Evolutionary conservation across 2,888 invertebrate genomes (phyloP).

Genomic region (Cecidostiba fungosa): DNA sequence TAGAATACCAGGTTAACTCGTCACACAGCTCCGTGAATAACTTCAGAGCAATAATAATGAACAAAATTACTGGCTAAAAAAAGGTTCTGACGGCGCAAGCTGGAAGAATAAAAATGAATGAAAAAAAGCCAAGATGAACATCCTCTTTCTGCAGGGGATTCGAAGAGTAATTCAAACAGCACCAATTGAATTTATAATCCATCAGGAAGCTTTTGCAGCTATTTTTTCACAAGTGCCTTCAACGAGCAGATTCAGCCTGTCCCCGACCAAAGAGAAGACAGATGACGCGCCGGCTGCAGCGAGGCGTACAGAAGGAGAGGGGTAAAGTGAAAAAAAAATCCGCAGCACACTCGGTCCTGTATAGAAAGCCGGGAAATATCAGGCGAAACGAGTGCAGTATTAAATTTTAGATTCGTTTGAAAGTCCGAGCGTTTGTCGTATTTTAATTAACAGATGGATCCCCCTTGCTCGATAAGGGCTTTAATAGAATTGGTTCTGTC

Average conservation of each 20-base stretch:
- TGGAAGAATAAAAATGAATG: slow-evolving; percentile 13
- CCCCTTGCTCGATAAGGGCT: slow-evolving; percentile 59
- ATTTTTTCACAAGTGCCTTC: slow-evolving; percentile 57
- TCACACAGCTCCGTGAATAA: background rate
- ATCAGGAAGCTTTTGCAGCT: slow-evolving; percentile 58
- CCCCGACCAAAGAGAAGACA: slow-evolving; percentile 37
- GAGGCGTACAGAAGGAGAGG: background rate
- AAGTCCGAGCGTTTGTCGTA: slow-evolving; percentile 56
- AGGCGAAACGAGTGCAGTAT: slow-evolving; percentile 36
- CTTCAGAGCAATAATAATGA: background rate
- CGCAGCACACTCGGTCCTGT: background rate
- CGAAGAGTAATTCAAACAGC: slow-evolving; percentile 53
- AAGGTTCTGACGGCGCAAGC: slow-evolving; percentile 9
- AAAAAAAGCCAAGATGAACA: slow-evolving; percentile 17
- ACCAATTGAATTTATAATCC: slow-evolving; percentile 62
- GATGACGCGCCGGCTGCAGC: background rate
- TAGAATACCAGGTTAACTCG: background rate
- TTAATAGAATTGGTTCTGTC: slow-evolving; percentile 58
- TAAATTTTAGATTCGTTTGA: slow-evolving; percentile 62
- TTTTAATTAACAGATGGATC: slow-evolving; percentile 66
- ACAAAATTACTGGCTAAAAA: slow-evolving; percentile 19
- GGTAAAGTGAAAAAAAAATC: slow-evolving; percentile 23
- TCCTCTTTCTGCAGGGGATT: slow-evolving; percentile 26
- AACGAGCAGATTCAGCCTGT: slow-evolving; percentile 25
- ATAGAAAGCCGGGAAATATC: slow-evolving; percentile 36